phyloP scores from a whole-genome alignment of 2,888 invertebrate species.

The Aphrophora alni region DNA sequence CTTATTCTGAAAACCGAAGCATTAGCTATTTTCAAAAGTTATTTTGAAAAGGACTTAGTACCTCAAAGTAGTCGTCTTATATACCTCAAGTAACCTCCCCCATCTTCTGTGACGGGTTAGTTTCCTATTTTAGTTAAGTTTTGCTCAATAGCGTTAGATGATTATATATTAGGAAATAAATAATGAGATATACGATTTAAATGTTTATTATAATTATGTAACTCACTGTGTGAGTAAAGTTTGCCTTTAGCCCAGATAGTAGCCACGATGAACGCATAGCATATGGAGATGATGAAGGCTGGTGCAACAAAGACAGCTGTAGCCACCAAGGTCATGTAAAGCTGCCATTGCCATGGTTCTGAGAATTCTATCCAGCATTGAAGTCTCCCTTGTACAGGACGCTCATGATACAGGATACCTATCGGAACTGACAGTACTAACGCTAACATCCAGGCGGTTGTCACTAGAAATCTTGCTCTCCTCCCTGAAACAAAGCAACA shows the following conservation, averaged over 20 bases:
- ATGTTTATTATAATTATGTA: too few relatives aligned
- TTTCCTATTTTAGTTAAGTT: too few relatives aligned
- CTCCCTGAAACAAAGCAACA: constrained; percentile 70
- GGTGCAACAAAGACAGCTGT: constrained; percentile 61
- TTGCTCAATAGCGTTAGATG: too few relatives aligned
- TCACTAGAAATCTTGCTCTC: constrained; percentile 78
- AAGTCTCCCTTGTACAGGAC: constrained; percentile 66
- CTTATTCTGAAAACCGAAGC: too few relatives aligned
- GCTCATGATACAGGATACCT: constrained; percentile 68
- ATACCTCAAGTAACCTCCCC: too few relatives aligned
- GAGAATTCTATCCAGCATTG: constrained; percentile 60
- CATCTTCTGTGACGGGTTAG: too few relatives aligned
- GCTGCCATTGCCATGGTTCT: constrained; percentile 58
- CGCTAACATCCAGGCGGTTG: constrained; percentile 83
- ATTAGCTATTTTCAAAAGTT: too few relatives aligned
- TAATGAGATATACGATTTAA: too few relatives aligned
- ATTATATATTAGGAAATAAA: too few relatives aligned
- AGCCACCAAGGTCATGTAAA: constrained; percentile 61
- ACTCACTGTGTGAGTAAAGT: constrained; percentile 55
- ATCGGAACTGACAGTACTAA: constrained; percentile 61
- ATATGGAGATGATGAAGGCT: constrained; percentile 61
- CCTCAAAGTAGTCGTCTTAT: too few relatives aligned
- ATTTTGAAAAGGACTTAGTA: too few relatives aligned
- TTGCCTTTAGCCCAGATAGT: constrained; percentile 65
- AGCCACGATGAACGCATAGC: constrained; percentile 62